A percentile compares a stretch with the other conserved stretches of the same genome.
Conservation (phyloP, 2,797 vertebrate genomes). For the Meda fulgida region DNA sequence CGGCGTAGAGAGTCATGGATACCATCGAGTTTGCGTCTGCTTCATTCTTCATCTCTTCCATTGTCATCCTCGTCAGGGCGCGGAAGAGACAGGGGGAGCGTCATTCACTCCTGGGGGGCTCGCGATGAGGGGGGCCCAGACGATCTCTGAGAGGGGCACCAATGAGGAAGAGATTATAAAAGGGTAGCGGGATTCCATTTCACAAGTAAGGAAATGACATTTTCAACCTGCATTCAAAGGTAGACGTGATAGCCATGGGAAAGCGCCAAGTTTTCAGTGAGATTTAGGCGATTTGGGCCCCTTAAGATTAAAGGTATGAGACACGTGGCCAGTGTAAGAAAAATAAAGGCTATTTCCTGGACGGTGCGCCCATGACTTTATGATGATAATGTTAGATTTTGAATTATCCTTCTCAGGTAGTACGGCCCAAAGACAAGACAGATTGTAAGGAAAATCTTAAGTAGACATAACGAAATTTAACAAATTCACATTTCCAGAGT, state of each 20-base stretch:
- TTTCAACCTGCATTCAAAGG: conserved; percentile 29
- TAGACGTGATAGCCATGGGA: conserved; percentile 35
- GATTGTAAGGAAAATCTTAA: neutral
- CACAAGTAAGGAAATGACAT: conserved; percentile 46
- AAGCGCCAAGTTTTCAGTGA: conserved; percentile 8
- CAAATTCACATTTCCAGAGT: neutral
- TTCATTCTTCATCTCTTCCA: conserved; percentile 97
- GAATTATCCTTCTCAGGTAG: neutral
- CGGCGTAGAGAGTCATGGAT: conserved; percentile 92
- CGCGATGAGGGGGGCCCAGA: conserved; percentile 49
- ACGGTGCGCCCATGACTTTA: neutral
- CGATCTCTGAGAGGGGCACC: conserved; percentile 34
- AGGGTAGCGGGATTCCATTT: conserved; percentile 42
- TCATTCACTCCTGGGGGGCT: conserved; percentile 77
- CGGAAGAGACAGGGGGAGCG: conserved; percentile 68
- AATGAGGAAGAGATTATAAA: conserved; percentile 41
- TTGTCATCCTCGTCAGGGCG: conserved; percentile 89
- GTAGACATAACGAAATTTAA: neutral
- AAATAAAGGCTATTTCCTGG: conserved; percentile 8
- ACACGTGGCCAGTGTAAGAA: conserved; percentile 9
- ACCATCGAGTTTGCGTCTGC: conserved; percentile 88
- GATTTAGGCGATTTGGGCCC: neutral
- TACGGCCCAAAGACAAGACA: neutral
- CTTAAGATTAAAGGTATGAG: conserved; percentile 22
- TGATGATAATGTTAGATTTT: conserved; percentile 6